phyloP scores from a whole-genome alignment of 2,888 invertebrate species.

The Hirudinaria manillensis region DNA sequence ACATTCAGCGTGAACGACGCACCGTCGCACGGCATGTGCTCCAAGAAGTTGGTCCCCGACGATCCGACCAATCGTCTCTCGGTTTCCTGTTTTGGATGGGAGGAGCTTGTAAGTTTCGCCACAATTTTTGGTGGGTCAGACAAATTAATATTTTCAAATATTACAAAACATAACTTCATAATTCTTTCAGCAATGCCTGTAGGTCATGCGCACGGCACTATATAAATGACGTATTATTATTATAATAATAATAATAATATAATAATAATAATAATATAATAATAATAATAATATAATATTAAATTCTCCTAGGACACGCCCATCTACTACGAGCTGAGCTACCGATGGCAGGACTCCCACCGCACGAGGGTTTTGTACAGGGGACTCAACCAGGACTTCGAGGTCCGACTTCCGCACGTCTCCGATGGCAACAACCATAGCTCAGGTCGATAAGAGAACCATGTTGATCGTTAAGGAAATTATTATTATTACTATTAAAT shows the following conservation, averaged over 20 bases:
- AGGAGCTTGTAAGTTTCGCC: neutral
- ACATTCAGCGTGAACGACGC: conserved; percentile 13
- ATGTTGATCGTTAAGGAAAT: too few species aligned
- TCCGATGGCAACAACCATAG: neutral
- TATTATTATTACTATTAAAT: neutral
- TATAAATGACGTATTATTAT: too few species aligned
- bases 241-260: too few species aligned
- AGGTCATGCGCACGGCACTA: too few species aligned
- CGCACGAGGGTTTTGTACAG: conserved; percentile 1
- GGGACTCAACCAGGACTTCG: conserved; percentile 6
- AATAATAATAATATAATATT: neutral
- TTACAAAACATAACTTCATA: too few species aligned
- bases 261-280: too few species aligned
- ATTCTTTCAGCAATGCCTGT: too few species aligned
- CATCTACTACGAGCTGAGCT: conserved; percentile 12
- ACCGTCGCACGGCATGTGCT: conserved; percentile 22
- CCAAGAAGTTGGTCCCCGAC: neutral
- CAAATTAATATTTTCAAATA: too few species aligned
- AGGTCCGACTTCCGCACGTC: conserved; percentile 14
- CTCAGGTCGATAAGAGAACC: too few species aligned
- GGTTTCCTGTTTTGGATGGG: conserved; percentile 24
- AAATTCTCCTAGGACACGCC: neutral
- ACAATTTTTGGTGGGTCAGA: neutral
- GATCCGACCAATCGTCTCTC: neutral
- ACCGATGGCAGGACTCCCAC: neutral